phyloP scores from a whole-genome alignment of 1,140 invertebrate genomes.

The Orchesella cincta region DNA sequence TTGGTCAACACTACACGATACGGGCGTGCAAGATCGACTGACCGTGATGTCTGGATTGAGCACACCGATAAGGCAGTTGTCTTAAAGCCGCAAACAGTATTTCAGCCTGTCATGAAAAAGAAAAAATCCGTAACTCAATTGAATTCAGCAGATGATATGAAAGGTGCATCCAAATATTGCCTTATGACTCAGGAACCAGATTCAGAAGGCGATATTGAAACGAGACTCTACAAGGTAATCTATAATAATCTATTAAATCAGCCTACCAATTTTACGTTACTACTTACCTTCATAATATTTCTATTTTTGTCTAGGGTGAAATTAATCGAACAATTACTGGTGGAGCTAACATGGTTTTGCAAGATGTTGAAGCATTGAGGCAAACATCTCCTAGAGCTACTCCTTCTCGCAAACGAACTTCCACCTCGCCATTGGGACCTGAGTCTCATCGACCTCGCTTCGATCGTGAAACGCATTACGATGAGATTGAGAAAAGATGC shows the following conservation, averaged over 20 bases:
- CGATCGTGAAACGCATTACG: not conserved
- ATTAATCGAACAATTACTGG: conserved; percentile 88
- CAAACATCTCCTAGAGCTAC: conserved; percentile 70
- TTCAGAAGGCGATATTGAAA: conserved; percentile 87
- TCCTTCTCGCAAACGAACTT: conserved; percentile 51
- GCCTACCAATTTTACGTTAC: not conserved
- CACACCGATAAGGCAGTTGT: conserved; percentile 73
- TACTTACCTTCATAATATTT: no score
- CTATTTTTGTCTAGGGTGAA: conserved; percentile 67
- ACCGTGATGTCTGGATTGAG: conserved; percentile 80
- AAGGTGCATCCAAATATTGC: conserved; percentile 81
- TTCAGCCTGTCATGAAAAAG: conserved; percentile 81
- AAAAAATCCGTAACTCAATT: conserved; percentile 82
- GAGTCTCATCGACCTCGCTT: not conserved
- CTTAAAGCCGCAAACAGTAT: conserved; percentile 73
- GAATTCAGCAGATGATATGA: conserved; percentile 69
- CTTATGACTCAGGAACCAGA: conserved; percentile 88
- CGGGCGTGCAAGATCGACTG: conserved; percentile 74
- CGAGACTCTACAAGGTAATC: conserved; percentile 82
- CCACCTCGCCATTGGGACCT: conserved; percentile 15
- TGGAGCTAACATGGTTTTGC: conserved; percentile 92
- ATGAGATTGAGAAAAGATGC: conserved; percentile 2
- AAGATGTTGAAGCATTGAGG: conserved; percentile 88
- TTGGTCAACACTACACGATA: conserved; percentile 69
- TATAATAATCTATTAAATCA: not conserved